Evolutionary conservation across 1,140 invertebrate genomes (phyloP).

Genomic region (Lethrus apterus): DNA sequence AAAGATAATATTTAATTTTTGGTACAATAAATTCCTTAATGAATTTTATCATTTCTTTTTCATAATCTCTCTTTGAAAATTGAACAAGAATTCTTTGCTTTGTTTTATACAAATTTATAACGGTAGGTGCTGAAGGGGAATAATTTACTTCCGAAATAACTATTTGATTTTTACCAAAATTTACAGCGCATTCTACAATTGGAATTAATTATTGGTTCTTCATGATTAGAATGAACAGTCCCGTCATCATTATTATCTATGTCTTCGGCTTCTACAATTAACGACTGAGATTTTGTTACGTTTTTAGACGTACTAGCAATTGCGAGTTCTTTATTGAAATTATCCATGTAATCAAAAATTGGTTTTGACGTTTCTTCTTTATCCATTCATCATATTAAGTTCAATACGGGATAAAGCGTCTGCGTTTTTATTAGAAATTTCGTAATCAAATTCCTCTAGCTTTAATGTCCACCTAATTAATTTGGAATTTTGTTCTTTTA

Average conservation of each 20-base stretch:
- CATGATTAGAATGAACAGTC: not conserved
- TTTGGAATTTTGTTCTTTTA: conserved; percentile 24
- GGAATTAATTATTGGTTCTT: conserved; percentile 7
- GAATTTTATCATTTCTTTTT: conserved; percentile 10
- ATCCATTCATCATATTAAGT: not conserved
- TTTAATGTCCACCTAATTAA: conserved; percentile 15
- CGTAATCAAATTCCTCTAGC: conserved; percentile 16
- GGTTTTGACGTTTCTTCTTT: too few relatives aligned
- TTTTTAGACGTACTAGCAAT: too few relatives aligned
- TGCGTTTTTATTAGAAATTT: conserved; percentile 13
- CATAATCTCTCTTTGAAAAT: too few relatives aligned
- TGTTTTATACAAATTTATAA: too few relatives aligned
- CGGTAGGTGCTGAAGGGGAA: too few relatives aligned
- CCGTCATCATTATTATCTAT: too few relatives aligned
- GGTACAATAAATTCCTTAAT: not conserved
- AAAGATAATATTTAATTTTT: conserved; percentile 2
- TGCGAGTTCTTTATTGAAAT: too few relatives aligned
- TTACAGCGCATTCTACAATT: not conserved
- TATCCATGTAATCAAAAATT: too few relatives aligned
- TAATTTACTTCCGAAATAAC: too few relatives aligned
- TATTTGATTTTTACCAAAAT: not conserved
- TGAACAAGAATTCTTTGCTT: too few relatives aligned
- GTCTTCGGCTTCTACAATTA: too few relatives aligned
- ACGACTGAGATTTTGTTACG: too few relatives aligned
- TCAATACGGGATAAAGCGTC: conserved; percentile 7